Conservation (phyloP, 1,140 invertebrate species). For the Coptotermes formosanus region DNA sequence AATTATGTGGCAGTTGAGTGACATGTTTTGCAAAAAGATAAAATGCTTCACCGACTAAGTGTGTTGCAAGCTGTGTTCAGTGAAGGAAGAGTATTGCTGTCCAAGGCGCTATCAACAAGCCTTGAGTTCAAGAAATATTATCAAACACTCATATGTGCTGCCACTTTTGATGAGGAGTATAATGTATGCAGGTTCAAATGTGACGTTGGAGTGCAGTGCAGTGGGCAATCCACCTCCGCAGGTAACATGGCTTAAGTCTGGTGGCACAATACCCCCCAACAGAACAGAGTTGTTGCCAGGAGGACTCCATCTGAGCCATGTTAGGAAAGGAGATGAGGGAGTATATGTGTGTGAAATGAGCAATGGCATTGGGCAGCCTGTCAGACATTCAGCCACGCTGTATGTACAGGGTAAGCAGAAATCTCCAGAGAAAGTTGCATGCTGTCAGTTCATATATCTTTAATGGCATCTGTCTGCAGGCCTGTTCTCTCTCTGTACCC, state of each 20-base stretch:
- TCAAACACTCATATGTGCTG: too few species aligned
- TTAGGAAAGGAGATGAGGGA: slow-evolving; percentile 62
- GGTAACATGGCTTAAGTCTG: slow-evolving; percentile 58
- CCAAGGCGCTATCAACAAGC: too few species aligned
- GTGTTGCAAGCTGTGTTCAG: too few species aligned
- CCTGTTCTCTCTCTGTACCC: too few species aligned
- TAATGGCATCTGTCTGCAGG: too few species aligned
- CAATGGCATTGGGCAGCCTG: slow-evolving; percentile 46
- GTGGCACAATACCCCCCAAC: slow-evolving; percentile 45
- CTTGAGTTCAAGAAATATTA: too few species aligned
- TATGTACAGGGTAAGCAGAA: slow-evolving; percentile 46
- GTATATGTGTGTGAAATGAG: slow-evolving; percentile 65
- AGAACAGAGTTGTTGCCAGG: slow-evolving; percentile 51
- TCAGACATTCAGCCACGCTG: slow-evolving; percentile 50
- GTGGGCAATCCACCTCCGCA: slow-evolving; percentile 58
- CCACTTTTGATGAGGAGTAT: too few species aligned
- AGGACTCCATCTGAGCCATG: slow-evolving; percentile 63
- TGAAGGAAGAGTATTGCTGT: too few species aligned
- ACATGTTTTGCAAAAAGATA: too few species aligned
- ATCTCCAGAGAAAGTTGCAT: background rate
- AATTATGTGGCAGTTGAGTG: too few species aligned
- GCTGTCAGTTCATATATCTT: too few species aligned
- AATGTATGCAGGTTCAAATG: slow-evolving; percentile 52
- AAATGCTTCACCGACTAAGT: too few species aligned
- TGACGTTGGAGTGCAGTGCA: slow-evolving; percentile 64